Conservation (phyloP, 2,113 vertebrate genomes). For the Psettodes erumei region DNA sequence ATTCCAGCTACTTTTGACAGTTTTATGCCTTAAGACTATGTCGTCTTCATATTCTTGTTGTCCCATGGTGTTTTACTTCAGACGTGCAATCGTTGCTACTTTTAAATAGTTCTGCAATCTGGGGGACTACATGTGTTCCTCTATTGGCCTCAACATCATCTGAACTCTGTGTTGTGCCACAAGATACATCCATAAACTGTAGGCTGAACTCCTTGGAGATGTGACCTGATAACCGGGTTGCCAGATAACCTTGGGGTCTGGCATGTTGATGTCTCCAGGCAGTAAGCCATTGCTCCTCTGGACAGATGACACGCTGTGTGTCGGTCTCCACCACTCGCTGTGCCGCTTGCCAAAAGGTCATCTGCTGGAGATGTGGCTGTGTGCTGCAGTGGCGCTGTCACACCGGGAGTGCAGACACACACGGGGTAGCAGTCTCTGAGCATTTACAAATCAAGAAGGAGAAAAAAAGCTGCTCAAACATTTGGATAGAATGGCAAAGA, state of each 20-base stretch:
- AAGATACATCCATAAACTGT: slow-evolving; percentile 20
- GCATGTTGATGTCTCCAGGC: slow-evolving; percentile 42
- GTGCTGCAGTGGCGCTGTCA: slow-evolving; percentile 31
- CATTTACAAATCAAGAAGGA: slow-evolving; percentile 26
- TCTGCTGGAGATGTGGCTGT: slow-evolving; percentile 35
- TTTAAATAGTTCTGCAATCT: not conserved
- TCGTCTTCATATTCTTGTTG: not conserved
- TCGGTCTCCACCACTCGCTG: slow-evolving; percentile 30
- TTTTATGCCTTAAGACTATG: not conserved
- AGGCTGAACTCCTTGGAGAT: slow-evolving; percentile 26
- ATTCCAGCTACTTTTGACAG: not conserved
- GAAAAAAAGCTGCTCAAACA: slow-evolving; percentile 30
- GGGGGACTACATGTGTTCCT: not conserved
- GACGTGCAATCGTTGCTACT: not conserved
- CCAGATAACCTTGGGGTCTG: slow-evolving; percentile 53
- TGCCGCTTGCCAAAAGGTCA: slow-evolving; percentile 63
- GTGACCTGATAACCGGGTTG: slow-evolving; percentile 45
- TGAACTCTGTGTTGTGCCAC: slow-evolving; percentile 19
- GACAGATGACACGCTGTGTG: slow-evolving; percentile 53
- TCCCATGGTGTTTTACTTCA: not conserved
- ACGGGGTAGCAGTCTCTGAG: slow-evolving; percentile 20
- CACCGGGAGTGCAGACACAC: slow-evolving; percentile 36
- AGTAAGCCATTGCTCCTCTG: slow-evolving; percentile 29
- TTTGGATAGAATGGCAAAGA: slow-evolving; percentile 48
- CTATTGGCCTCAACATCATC: slow-evolving; percentile 21